These are phyloP conservation scores for Himalopsyche anomala DNA, from an alignment of 2,888 invertebrate genomes.

Conservation along the genomic window DNA sequence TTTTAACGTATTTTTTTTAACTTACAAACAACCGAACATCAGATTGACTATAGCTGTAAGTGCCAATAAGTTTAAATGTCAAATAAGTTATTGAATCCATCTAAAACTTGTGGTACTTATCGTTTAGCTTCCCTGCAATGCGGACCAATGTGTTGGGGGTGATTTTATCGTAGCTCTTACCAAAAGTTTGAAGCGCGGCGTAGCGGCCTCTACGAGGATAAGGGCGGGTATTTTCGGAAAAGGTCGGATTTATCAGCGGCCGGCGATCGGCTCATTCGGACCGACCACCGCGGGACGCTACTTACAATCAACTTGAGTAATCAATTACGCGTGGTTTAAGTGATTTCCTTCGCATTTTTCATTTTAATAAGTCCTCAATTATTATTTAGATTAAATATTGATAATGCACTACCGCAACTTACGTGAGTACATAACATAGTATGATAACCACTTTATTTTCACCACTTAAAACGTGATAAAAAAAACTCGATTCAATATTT, in stretches of 20 bases:
- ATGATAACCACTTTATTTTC: no score
- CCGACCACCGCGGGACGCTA: constrained; percentile 51
- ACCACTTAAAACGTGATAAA: no score
- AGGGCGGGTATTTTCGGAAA: constrained; percentile 54
- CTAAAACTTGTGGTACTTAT: constrained; percentile 10
- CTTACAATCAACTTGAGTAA: constrained; percentile 62
- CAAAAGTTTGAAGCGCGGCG: constrained; percentile 43
- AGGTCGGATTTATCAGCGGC: constrained; percentile 57
- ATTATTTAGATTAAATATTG: constrained; percentile 20
- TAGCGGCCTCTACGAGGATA: constrained; percentile 47
- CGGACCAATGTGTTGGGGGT: constrained; percentile 43
- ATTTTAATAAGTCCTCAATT: constrained; percentile 33
- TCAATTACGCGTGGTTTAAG: constrained; percentile 61
- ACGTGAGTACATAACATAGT: no score
- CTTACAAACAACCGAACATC: background rate
- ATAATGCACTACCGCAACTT: background rate
- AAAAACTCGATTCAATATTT: no score
- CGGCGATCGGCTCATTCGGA: constrained; percentile 51
- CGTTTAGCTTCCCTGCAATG: constrained; percentile 36
- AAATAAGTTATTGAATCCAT: constrained; percentile 13
- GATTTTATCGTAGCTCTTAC: constrained; percentile 50
- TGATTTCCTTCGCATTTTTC: constrained; percentile 56
- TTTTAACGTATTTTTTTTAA: no score
- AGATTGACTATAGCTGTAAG: background rate
- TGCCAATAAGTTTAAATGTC: background rate